Evolutionary conservation across 2,797 vertebrate genomes (phyloP), one percentile per base, ranked within the genome.

Genomic region (Lutjanus campechanus): DNA sequence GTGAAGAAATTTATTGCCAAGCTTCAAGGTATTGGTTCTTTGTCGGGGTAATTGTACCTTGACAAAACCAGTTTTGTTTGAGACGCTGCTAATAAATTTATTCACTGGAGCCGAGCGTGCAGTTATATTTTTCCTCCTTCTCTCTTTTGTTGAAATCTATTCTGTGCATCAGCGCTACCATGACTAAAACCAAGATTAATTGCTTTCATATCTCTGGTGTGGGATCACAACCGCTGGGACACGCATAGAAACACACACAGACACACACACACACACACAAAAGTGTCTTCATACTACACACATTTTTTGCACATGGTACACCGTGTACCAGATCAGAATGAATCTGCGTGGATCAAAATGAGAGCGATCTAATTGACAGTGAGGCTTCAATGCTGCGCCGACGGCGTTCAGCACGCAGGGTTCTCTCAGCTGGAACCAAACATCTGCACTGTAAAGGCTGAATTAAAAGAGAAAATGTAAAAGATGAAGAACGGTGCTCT

Each of bases 161-260:
- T 79, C 81, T 51, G 41, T 83, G 78, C 76, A 84, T 91, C 82
- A 84, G 67, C n/a, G 66, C 77, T 64, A 77, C 68, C 79, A 76
- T 84, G 81, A 90, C 88, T 84, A 89, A 88, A 91, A 91, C 54
- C 77, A 82, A 88, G 86, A 92, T 90, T 82, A 87, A 89, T 92
- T 92, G 87, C 85, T 89, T 89, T 91, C 90, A 91, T 89, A 90
- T 91, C 83, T 76, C 68, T 73, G 67, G 68, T 69, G 77, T 81
- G 54, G 70, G 77, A 90, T 86, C 70, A 73, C 53, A 81, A 81
- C 74, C 1, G 15, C 73, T 77, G 67, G 70, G 67, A 70, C 9
- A 73, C 66, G 58, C 74, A 62, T 41, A 59, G 46, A 81, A 16
- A 59, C 78, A 49, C 66, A 63, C 40, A 15, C 51, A 76, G n/a